phyloP scores from a whole-genome alignment of 2,113 vertebrate species.

The Nematolebias whitei region DNA sequence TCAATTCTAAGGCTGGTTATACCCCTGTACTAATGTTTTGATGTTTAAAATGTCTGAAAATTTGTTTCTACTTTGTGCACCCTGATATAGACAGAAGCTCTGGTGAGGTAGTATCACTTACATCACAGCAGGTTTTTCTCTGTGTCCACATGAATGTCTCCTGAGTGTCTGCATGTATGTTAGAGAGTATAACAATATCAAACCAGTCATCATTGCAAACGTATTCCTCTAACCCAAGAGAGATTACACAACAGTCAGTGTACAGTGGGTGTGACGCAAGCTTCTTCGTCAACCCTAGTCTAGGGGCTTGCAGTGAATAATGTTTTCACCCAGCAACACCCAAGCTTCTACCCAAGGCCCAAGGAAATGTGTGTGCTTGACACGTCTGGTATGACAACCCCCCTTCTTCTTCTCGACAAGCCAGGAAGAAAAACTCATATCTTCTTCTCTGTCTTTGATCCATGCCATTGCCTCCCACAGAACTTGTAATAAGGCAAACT shows the following conservation, averaged over 20 bases:
- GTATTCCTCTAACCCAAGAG: constrained; percentile 72
- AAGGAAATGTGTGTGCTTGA: constrained; percentile 74
- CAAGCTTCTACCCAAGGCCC: constrained; percentile 64
- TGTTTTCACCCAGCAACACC: constrained; percentile 69
- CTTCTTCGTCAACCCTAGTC: constrained; percentile 55
- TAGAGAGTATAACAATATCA: constrained; percentile 66
- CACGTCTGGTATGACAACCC: constrained; percentile 74
- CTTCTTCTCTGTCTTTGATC: constrained; percentile 66
- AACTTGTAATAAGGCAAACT: constrained; percentile 60
- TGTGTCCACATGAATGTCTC: constrained; percentile 50
- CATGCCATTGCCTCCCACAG: constrained; percentile 55
- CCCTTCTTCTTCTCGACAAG: constrained; percentile 56
- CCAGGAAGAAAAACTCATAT: constrained; percentile 73
- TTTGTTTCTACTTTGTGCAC: constrained; percentile 2
- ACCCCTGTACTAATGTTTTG: background rate
- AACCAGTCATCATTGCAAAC: constrained; percentile 72
- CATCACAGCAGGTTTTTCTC: constrained; percentile 49
- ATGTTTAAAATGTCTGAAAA: constrained; percentile 3
- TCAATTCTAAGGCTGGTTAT: background rate
- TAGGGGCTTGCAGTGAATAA: constrained; percentile 68
- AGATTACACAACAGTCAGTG: constrained; percentile 70
- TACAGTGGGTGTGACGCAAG: constrained; percentile 65
- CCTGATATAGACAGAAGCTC: constrained; percentile 49
- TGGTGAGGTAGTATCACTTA: constrained; percentile 38
- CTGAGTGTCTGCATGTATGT: constrained; percentile 48